phyloP scores from a whole-genome alignment of 1,140 invertebrate species.

The Bilobella aurantiaca region DNA sequence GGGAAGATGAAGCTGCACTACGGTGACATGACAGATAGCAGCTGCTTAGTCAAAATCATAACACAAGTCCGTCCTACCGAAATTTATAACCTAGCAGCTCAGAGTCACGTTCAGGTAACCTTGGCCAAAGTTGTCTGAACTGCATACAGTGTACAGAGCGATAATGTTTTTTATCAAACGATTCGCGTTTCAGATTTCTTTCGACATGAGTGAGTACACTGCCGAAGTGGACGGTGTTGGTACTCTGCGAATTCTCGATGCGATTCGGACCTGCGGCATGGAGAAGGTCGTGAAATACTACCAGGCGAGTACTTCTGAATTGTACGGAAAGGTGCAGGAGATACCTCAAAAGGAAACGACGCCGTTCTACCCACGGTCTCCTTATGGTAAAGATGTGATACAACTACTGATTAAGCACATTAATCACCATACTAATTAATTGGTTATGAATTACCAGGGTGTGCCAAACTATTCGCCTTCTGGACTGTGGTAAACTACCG shows the following conservation, averaged over 20 bases:
- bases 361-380: conserved; percentile 97
- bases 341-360: conserved; percentile 96
- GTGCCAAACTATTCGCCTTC: conserved; percentile 95
- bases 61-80: conserved; percentile 74
- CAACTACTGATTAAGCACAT: too few species aligned
- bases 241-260: conserved; percentile 86
- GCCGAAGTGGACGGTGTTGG: conserved; percentile 98
- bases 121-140: too few species aligned
- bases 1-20: conserved; percentile 92
- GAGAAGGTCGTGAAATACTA: conserved; percentile 83
- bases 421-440: too few species aligned
- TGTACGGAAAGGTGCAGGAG: conserved; percentile 83
- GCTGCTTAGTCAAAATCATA: conserved; percentile 93
- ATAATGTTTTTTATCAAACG: not conserved
- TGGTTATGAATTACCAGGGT: too few species aligned
- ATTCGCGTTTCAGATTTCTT: conserved; percentile 59
- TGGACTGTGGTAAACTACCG: conserved; percentile 98
- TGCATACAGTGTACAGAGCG: not conserved
- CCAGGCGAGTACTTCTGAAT: conserved; percentile 95
- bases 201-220: conserved; percentile 97
- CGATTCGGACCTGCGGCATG: conserved; percentile 82
- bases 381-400: conserved; percentile 95
- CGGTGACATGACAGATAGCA: conserved; percentile 97
- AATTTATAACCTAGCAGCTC: conserved; percentile 98
- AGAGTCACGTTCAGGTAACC: conserved; percentile 99